Conservation (phyloP, 2,888 invertebrate species). For the Drosophila eohydei region DNA sequence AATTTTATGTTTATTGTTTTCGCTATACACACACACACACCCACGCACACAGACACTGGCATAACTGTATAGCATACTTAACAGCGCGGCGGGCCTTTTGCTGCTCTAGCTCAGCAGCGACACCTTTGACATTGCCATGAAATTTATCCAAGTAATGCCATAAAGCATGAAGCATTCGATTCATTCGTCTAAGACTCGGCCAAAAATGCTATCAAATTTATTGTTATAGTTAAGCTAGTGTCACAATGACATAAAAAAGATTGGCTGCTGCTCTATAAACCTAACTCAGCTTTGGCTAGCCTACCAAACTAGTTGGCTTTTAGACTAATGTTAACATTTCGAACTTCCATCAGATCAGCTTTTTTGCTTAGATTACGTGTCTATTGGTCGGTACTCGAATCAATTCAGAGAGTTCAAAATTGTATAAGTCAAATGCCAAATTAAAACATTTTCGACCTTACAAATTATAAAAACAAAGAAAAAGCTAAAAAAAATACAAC, state of each 20-base stretch:
- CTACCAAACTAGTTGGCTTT: constrained; percentile 1
- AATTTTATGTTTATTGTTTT: constrained; percentile 73
- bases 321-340: neutral
- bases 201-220: constrained; percentile 28
- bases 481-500: neutral
- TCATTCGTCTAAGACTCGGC: constrained; percentile 6
- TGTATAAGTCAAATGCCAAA: constrained; percentile 4
- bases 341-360: neutral
- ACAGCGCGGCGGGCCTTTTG: constrained; percentile 7
- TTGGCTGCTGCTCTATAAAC: neutral
- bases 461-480: neutral
- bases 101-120: constrained; percentile 15
- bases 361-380: neutral
- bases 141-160: constrained; percentile 10
- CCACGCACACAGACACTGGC: constrained; percentile 5
- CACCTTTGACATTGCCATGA: constrained; percentile 34
- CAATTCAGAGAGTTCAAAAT: constrained; percentile 11
- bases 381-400: neutral
- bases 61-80: constrained; percentile 27
- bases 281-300: neutral
- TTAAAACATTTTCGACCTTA: neutral
- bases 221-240: constrained; percentile 15
- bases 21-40: constrained; percentile 34
- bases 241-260: constrained; percentile 6
- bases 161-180: constrained; percentile 12